phyloP scores from a whole-genome alignment of 2,888 invertebrate genomes.

The Phoenoteleia sp. region DNA sequence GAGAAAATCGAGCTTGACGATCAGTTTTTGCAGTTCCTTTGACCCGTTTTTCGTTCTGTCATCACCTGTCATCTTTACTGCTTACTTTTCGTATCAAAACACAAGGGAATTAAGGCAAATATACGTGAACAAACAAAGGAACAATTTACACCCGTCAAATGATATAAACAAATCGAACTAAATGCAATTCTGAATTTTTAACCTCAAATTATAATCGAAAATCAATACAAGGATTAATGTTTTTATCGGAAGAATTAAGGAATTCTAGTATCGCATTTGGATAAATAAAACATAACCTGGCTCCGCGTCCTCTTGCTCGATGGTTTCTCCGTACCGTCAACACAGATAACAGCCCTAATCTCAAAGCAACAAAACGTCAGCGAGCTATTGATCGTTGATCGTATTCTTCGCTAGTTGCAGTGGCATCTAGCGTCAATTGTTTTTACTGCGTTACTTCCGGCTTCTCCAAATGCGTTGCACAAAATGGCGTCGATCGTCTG shows the following conservation, averaged over 20 bases:
- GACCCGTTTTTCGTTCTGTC: background rate
- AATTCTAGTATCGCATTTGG: background rate
- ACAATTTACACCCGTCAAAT: too few species aligned
- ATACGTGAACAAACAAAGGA: too few species aligned
- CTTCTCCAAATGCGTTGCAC: background rate
- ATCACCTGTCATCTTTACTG: background rate
- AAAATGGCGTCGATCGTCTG: background rate
- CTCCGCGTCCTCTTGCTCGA: background rate
- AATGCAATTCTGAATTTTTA: background rate
- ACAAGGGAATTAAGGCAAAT: too few species aligned
- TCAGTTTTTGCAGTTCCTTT: background rate
- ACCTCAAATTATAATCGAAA: background rate
- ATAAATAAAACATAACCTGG: background rate
- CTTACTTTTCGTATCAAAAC: background rate
- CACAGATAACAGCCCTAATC: background rate
- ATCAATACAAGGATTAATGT: background rate
- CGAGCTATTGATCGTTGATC: background rate
- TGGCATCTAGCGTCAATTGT: background rate
- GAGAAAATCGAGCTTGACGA: background rate
- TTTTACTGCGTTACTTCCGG: background rate
- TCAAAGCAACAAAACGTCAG: background rate
- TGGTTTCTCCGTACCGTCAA: background rate
- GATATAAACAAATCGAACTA: background rate
- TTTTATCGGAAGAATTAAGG: background rate
- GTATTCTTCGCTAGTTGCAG: too few species aligned